These are phyloP conservation scores for Torymus tubicola DNA, from an alignment of 2,888 invertebrate species.

Conservation along the genomic window DNA sequence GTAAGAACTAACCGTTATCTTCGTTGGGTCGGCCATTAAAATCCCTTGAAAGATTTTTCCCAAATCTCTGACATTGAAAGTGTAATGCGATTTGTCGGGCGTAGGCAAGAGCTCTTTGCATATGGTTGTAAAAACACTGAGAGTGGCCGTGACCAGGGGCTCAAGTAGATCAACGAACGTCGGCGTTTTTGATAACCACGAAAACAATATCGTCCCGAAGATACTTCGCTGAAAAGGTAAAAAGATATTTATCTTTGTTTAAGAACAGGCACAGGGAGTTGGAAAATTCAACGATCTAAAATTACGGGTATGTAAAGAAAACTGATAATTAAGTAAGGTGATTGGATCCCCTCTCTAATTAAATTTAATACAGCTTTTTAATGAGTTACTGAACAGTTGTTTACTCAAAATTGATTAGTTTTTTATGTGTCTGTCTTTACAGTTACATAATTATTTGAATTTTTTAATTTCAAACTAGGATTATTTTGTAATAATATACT, in stretches of 20 bases:
- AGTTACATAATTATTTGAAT: no score
- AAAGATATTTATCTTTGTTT: conserved; percentile 10
- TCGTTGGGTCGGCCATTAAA: conserved; percentile 83
- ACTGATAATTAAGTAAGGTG: no score
- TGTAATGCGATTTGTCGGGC: conserved; percentile 92
- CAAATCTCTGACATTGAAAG: conserved; percentile 92
- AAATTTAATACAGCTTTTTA: no score
- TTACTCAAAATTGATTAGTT: no score
- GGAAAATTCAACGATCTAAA: background rate
- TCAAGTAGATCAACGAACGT: conserved; percentile 66
- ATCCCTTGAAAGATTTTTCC: conserved; percentile 90
- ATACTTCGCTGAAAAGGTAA: conserved; percentile 77
- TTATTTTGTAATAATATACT: no score
- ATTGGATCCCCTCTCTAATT: no score
- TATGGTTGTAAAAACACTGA: conserved; percentile 83
- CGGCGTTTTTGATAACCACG: conserved; percentile 79
- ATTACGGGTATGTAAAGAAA: background rate
- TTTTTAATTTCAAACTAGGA: no score
- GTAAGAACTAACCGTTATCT: conserved; percentile 78
- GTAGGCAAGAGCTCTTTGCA: conserved; percentile 88
- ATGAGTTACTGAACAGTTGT: no score
- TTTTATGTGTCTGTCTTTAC: no score
- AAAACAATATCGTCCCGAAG: conserved; percentile 84
- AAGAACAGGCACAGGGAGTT: background rate
- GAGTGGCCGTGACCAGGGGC: conserved; percentile 82